Evolutionary conservation across 2,888 invertebrate species (phyloP).

Genomic region (Oscheius sp.): DNA sequence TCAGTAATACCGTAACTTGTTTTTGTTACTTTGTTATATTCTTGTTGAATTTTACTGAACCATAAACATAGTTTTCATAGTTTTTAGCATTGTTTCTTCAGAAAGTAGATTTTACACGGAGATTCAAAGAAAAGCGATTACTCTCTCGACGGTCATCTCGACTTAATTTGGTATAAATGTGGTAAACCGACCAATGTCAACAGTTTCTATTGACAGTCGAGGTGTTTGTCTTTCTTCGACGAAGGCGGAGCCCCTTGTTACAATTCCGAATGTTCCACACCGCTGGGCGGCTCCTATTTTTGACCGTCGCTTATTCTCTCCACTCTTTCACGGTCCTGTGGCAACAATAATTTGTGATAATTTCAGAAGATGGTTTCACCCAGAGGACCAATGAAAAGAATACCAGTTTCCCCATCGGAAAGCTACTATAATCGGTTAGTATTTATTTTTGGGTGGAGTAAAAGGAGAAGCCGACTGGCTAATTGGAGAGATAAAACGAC

Average conservation of each 20-base stretch:
- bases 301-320: too few relatives aligned
- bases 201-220: slow-evolving; percentile 9
- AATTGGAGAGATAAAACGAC: too few relatives aligned
- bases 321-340: too few relatives aligned
- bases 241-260: slow-evolving; percentile 19
- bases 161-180: background rate
- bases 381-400: background rate
- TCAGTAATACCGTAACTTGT: background rate
- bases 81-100: too few relatives aligned
- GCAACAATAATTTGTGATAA: too few relatives aligned
- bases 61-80: too few relatives aligned
- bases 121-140: too few relatives aligned
- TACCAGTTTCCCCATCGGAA: background rate
- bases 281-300: background rate
- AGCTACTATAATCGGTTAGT: too few relatives aligned
- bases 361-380: slow-evolving; percentile 26
- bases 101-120: too few relatives aligned
- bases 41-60: background rate
- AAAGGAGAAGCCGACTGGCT: too few relatives aligned
- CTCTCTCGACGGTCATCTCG: background rate
- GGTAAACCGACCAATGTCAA: slow-evolving; percentile 23
- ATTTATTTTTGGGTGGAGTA: too few relatives aligned
- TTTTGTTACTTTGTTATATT: background rate
- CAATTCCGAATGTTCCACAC: background rate
- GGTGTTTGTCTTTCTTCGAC: slow-evolving; percentile 23